Evolutionary conservation across 2,113 vertebrate genomes (phyloP), one percentile per base, ranked within the genome.

Genomic region (Siphamia tubifer): DNA sequence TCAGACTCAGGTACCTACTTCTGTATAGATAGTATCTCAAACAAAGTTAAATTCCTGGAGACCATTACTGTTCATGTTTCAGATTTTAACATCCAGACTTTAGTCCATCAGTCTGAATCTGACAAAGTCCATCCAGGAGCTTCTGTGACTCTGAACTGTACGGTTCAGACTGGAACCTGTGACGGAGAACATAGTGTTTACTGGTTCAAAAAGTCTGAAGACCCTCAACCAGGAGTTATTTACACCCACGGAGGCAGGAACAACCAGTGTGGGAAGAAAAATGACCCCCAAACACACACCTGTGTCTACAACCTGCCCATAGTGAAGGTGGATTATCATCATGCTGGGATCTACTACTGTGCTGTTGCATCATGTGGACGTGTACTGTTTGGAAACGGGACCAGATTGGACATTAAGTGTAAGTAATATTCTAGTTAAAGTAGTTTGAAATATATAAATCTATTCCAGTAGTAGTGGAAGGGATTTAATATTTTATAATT

Each of bases 1-100:
- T 78, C 52, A 5, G 89, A 90, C 42, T 63, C 84, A 12, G 89
- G 66, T 3, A 74, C 31, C 10, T 90, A 90, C 39, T 74, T 53
- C 45, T 90, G 40, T 12, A 11, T 43, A 3, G 24, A 7, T 15
- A 45, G 43, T 24, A 12, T 25, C 24, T 11, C 31, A 34, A 11
- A 34, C 31, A 12, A 11, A 11, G 9, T 34, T 34, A 3, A 8
- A 9, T 34, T 34, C 3, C 9, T 12, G 3, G 31, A 34, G 31
- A 12, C 9, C 3, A 34, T 12, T 3, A 34, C 10, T 11, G 5
- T 34, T 9, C 10, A 11, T 34, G 31, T 34, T 2, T 11, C 10
- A 3, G 4, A 34, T 34, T 10, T 34, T 1, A 34, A 34, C 8
- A 34, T 34, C 8, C 5, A 48, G 11, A 8, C n/a, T 44, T 32